Percentiles rank a stretch among this genome's conserved stretches.
Conservation (phyloP, 2,797 vertebrate genomes). For the Bradypus variegatus region DNA sequence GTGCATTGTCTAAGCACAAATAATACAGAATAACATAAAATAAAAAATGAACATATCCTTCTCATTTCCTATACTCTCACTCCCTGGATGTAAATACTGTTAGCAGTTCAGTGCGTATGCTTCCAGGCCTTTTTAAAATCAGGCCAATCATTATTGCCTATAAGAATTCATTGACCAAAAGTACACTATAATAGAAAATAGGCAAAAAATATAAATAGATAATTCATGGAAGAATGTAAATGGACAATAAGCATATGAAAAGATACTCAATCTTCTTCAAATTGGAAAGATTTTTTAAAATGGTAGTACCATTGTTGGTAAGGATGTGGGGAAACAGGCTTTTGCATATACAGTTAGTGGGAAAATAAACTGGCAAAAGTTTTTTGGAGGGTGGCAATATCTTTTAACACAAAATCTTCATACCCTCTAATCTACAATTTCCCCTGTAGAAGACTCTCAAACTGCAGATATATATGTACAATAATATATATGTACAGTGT, state of each 20-base stretch:
- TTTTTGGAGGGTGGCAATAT: conserved; percentile 11
- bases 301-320: neutral
- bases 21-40: conserved; percentile 6
- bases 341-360: neutral
- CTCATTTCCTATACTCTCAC: conserved; percentile 3
- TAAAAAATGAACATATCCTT: neutral
- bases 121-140: neutral
- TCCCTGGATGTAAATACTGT: neutral
- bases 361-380: neutral
- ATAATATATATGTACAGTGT: neutral
- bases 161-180: conserved; percentile 6
- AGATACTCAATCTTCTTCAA: neutral
- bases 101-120: neutral
- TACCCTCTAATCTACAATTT: neutral
- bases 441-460: neutral
- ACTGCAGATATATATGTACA: neutral
- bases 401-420: conserved; percentile 16
- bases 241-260: neutral
- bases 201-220: neutral
- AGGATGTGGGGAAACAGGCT: neutral
- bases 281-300: conserved; percentile 1
- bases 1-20: conserved; percentile 1
- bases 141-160: neutral
- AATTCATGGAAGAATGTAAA: neutral
- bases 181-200: conserved; percentile 4